A percentile compares a stretch with the other conserved stretches of the same genome.
phyloP scores from a whole-genome alignment of 2,797 vertebrate genomes.

The Melanotaenia nigrans region DNA sequence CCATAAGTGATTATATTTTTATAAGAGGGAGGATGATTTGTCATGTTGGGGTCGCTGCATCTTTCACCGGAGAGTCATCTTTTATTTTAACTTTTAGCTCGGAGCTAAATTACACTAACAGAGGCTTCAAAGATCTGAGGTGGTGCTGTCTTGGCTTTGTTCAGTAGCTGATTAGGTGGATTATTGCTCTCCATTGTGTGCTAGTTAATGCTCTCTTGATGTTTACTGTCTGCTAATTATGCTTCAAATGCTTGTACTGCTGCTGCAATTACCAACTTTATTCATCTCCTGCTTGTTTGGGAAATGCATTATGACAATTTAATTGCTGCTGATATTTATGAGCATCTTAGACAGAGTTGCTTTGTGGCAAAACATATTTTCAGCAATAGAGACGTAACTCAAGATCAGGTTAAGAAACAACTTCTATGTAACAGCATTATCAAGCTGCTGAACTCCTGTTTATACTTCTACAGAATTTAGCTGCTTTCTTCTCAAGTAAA shows the following conservation, averaged over 20 bases:
- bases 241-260: background rate
- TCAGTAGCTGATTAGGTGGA: background rate
- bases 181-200: background rate
- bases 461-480: background rate
- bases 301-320: background rate
- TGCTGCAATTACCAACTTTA: background rate
- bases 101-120: slow-evolving; percentile 9
- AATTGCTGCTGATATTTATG: background rate
- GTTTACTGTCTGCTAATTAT: background rate
- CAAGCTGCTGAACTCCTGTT: background rate
- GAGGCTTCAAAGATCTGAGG: background rate
- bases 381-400: background rate
- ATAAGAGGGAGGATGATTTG: background rate
- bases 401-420: background rate
- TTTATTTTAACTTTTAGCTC: background rate
- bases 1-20: background rate
- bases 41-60: background rate
- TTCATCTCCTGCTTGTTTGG: background rate
- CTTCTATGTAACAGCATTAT: background rate
- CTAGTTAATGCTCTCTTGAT: background rate
- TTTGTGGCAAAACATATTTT: background rate
- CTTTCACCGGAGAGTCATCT: background rate
- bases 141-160: background rate
- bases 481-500: background rate
- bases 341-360: background rate